Percentiles rank a stretch among this genome's conserved stretches.
Evolutionary conservation across 2,797 vertebrate species (phyloP).

Genomic region (Hafferia zeledoni): DNA sequence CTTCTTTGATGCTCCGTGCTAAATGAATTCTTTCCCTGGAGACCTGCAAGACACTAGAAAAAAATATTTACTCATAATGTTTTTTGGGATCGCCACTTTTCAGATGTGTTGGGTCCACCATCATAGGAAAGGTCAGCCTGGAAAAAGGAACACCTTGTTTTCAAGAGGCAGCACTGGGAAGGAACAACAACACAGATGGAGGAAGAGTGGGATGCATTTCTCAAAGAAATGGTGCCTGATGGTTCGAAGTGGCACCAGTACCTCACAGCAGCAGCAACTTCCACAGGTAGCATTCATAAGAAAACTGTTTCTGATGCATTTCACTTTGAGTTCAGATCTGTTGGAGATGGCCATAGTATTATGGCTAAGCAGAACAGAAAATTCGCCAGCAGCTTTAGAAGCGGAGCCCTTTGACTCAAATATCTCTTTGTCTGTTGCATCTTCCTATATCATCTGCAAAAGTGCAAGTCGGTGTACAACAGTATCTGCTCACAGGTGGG

Average conservation of each 20-base stretch:
- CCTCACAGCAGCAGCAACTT: not conserved
- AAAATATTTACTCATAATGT: not conserved
- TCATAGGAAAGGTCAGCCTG: not conserved
- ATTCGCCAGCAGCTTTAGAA: not conserved
- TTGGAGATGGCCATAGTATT: not conserved
- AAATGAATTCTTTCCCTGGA: not conserved
- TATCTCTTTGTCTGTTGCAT: not conserved
- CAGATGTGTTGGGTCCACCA: not conserved
- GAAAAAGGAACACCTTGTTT: not conserved
- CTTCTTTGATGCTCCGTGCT: not conserved
- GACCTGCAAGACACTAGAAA: not conserved
- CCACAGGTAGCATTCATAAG: not conserved
- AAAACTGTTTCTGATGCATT: not conserved
- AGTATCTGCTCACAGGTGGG: not conserved
- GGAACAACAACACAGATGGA: not conserved
- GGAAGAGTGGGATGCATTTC: not conserved
- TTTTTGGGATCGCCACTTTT: not conserved
- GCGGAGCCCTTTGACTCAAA: not conserved
- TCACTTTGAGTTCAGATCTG: not conserved
- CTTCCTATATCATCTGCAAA: not conserved
- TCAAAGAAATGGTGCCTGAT: not conserved
- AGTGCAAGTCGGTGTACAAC: not conserved
- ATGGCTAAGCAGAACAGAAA: not conserved
- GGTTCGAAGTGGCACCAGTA: not conserved
- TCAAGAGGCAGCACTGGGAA: not conserved